A percentile compares a stretch with the other conserved stretches of the same genome.
These are phyloP conservation scores for Xanthia togata DNA, from an alignment of 2,888 invertebrate genomes.

Conservation along the genomic window DNA sequence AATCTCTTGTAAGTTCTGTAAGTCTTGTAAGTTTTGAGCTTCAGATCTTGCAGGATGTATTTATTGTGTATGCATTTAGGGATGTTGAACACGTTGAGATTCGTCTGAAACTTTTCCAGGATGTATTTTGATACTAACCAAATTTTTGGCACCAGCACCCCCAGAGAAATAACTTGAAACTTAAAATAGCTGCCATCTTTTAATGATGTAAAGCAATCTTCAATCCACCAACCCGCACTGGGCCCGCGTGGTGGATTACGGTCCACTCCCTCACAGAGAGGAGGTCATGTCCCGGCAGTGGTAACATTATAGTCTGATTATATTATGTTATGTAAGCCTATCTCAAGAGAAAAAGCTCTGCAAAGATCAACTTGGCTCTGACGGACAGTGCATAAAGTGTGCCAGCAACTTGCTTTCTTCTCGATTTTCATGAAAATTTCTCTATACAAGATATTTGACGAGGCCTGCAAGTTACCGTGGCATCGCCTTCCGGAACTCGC, in stretches of 20 bases:
- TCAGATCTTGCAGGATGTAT: too few species aligned
- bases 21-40: too few species aligned
- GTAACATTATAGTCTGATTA: too few species aligned
- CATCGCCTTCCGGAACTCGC: constrained; percentile 75
- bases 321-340: too few species aligned
- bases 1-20: too few species aligned
- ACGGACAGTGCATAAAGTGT: background rate
- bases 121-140: background rate
- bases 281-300: too few species aligned
- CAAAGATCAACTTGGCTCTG: background rate
- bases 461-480: constrained; percentile 83
- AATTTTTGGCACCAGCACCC: background rate
- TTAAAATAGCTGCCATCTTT: background rate
- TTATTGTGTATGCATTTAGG: too few species aligned
- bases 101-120: too few species aligned
- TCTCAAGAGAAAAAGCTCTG: background rate
- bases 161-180: background rate
- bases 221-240: too few species aligned
- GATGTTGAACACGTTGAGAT: too few species aligned
- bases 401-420: background rate
- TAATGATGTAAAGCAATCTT: background rate
- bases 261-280: too few species aligned
- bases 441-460: constrained; percentile 73
- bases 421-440: background rate
- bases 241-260: too few species aligned